Conservation (phyloP, 2,797 vertebrate genomes). For the Rhynchonycteris naso region DNA sequence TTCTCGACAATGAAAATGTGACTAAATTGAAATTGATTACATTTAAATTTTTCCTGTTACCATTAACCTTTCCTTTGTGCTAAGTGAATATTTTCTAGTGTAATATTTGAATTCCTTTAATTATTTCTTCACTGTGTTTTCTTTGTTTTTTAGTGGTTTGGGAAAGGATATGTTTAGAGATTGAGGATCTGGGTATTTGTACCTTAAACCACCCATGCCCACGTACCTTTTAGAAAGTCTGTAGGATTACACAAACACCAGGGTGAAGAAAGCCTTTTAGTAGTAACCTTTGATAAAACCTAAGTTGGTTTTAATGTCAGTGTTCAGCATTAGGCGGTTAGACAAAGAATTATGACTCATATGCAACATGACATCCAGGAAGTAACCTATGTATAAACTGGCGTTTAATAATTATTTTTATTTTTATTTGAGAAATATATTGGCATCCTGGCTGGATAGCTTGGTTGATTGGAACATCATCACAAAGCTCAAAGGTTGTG, state of each 20-base stretch:
- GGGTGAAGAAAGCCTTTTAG: not conserved
- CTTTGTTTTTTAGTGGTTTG: not conserved
- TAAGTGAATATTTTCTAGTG: not conserved
- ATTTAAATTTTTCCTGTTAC: not conserved
- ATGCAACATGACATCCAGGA: not conserved
- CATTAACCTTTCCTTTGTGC: not conserved
- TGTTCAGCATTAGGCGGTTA: not conserved
- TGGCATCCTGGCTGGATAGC: too few species aligned
- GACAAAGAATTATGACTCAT: not conserved
- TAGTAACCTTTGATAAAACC: not conserved
- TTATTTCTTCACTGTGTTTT: not conserved
- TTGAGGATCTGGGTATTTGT: not conserved
- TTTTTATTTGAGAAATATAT: not conserved
- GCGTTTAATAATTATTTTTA: not conserved
- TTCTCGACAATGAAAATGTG: slow-evolving; percentile 22
- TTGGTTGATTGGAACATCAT: too few species aligned
- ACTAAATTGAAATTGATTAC: not conserved
- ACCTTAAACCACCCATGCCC: not conserved
- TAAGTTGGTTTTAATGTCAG: not conserved
- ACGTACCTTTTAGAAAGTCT: not conserved
- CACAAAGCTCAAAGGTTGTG: too few species aligned
- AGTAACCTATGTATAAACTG: not conserved
- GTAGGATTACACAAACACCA: not conserved
- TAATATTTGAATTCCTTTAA: not conserved
- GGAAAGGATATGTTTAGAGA: not conserved